Percentiles rank a stretch among this genome's conserved stretches.
Conservation (phyloP, 2,888 invertebrate genomes). For the Branchinecta sandiegonensis region DNA sequence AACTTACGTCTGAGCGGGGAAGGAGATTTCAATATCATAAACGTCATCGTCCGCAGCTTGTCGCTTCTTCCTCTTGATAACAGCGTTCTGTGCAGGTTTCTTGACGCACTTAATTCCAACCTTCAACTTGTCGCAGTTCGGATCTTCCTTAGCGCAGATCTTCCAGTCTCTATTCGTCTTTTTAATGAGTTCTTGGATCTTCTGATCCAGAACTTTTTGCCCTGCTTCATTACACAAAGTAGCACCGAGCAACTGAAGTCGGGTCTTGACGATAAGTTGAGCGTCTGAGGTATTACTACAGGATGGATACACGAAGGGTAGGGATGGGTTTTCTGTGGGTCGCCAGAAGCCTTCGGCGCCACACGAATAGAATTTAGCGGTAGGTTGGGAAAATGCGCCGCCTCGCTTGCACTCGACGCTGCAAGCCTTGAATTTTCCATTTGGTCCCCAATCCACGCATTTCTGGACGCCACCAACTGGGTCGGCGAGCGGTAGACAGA, state of each 20-base stretch:
- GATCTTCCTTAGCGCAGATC: slow-evolving; percentile 72
- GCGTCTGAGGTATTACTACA: slow-evolving; percentile 69
- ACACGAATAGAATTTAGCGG: slow-evolving; percentile 94
- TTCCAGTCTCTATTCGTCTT: slow-evolving; percentile 88
- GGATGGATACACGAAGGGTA: slow-evolving; percentile 75
- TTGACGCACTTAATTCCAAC: slow-evolving; percentile 86
- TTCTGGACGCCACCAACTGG: slow-evolving; percentile 81
- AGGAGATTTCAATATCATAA: slow-evolving; percentile 63
- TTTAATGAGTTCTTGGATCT: slow-evolving; percentile 74
- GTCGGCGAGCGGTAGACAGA: slow-evolving; percentile 73
- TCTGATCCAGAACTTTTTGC: slow-evolving; percentile 74
- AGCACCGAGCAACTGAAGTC: slow-evolving; percentile 90
- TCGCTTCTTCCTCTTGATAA: slow-evolving; percentile 42
- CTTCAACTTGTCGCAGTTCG: slow-evolving; percentile 71
- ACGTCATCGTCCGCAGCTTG: slow-evolving; percentile 50
- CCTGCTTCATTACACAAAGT: slow-evolving; percentile 91
- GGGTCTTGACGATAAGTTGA: slow-evolving; percentile 84
- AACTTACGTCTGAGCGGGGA: slow-evolving; percentile 74
- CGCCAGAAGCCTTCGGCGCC: slow-evolving; percentile 98
- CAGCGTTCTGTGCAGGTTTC: slow-evolving; percentile 26
- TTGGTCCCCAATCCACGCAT: slow-evolving; percentile 91
- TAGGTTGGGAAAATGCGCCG: slow-evolving; percentile 75
- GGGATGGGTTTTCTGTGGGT: slow-evolving; percentile 61
- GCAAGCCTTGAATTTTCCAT: slow-evolving; percentile 88
- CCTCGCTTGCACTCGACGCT: slow-evolving; percentile 74